Evolutionary conservation across 2,113 vertebrate genomes (phyloP).

Genomic region (Picathartes gymnocephalus): DNA sequence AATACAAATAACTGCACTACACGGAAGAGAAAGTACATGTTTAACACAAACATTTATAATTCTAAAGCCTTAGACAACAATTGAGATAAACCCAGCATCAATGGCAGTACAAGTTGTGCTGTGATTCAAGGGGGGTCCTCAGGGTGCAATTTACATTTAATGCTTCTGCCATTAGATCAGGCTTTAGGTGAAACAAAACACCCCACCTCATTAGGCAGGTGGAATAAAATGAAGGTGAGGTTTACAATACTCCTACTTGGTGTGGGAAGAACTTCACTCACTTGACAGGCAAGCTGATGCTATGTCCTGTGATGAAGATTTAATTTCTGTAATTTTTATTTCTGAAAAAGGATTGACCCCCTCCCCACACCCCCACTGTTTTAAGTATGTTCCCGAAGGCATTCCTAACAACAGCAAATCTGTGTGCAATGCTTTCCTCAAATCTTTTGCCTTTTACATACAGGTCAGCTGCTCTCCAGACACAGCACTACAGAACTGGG

Average conservation of each 20-base stretch:
- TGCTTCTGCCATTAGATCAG: neutral
- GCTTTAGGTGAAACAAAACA: neutral
- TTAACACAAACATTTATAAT: slow-evolving; percentile 8
- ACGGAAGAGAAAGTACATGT: neutral
- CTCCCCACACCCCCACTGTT: accelerated
- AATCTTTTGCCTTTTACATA: neutral
- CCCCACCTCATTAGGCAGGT: neutral
- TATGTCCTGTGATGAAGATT: neutral
- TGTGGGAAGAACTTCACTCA: neutral
- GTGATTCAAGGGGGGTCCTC: neutral
- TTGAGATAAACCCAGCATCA: neutral
- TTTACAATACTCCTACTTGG: neutral
- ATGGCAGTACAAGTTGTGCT: neutral
- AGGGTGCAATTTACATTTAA: slow-evolving; percentile 5
- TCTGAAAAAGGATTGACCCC: neutral
- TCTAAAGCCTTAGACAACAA: neutral
- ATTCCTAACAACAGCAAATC: neutral
- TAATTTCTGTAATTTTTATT: neutral
- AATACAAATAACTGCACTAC: neutral
- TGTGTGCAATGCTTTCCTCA: neutral
- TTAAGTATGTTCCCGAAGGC: neutral
- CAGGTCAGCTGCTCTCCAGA: neutral
- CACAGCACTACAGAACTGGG: neutral
- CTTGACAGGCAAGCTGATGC: neutral
- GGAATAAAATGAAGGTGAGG: neutral